These are phyloP conservation scores for Mastacembelus armatus DNA, from an alignment of 2,797 vertebrate species.

Conservation along the genomic window DNA sequence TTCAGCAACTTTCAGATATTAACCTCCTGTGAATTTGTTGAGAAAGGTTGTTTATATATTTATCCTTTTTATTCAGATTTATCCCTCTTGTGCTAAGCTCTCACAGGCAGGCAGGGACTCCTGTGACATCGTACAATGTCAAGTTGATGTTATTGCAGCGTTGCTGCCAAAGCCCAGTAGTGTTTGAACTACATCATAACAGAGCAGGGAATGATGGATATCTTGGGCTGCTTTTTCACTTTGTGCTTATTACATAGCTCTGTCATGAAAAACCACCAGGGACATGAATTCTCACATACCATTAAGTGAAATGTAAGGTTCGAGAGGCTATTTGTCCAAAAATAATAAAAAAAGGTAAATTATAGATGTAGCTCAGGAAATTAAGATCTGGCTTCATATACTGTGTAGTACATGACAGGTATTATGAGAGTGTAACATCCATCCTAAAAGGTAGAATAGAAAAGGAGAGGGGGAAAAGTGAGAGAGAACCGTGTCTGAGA, in stretches of 20 bases:
- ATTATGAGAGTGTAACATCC: conserved; percentile 15
- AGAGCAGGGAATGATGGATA: conserved; percentile 58
- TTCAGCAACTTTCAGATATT: conserved; percentile 21
- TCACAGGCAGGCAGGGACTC: conserved; percentile 40
- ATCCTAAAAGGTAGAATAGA: conserved; percentile 4
- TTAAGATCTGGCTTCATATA: conserved; percentile 38
- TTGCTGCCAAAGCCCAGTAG: conserved; percentile 63
- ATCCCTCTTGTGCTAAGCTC: conserved; percentile 40
- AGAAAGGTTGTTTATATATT: conserved; percentile 13
- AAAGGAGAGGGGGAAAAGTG: neutral
- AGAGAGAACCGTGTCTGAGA: conserved; percentile 15
- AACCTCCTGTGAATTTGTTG: conserved; percentile 1
- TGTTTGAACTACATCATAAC: conserved; percentile 71
- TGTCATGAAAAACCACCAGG: conserved; percentile 42
- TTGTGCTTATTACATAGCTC: conserved; percentile 60
- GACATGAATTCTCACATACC: conserved; percentile 60
- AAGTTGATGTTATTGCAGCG: conserved; percentile 69
- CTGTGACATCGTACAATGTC: conserved; percentile 66
- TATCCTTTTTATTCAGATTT: conserved; percentile 45
- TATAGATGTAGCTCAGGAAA: conserved; percentile 37
- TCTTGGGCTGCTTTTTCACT: conserved; percentile 49
- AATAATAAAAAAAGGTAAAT: conserved; percentile 54
- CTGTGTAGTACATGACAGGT: neutral
- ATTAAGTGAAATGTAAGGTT: conserved; percentile 67
- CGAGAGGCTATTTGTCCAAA: conserved; percentile 50